These are phyloP conservation scores for Episyrphus balteatus DNA, from an alignment of 1,140 invertebrate species.

Conservation along the genomic window DNA sequence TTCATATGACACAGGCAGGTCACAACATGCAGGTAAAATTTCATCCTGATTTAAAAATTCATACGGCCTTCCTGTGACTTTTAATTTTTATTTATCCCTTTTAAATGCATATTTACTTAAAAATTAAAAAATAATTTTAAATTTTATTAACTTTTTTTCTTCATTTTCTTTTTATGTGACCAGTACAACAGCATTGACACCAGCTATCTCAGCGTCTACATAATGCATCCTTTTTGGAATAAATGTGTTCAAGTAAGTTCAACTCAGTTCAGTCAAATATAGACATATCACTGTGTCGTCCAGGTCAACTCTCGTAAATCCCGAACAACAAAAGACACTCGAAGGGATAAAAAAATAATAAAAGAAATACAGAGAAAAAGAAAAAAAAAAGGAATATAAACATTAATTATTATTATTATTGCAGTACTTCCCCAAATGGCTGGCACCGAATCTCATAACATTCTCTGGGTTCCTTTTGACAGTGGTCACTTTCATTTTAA, in stretches of 20 bases:
- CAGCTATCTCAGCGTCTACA: constrained; percentile 84
- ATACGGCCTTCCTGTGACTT: background rate
- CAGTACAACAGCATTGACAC: constrained; percentile 92
- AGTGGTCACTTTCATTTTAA: constrained; percentile 75
- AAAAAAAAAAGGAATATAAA: background rate
- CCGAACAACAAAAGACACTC: constrained; percentile 1
- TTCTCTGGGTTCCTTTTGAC: constrained; percentile 92
- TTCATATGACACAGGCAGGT: no score
- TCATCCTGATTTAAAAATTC: no score
- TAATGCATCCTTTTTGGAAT: constrained; percentile 98
- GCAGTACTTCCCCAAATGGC: constrained; percentile 79
- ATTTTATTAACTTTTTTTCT: constrained; percentile 3
- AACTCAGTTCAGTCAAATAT: background rate
- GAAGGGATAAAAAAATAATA: background rate
- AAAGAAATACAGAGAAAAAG: background rate
- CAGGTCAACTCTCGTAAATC: no score
- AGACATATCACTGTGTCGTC: background rate
- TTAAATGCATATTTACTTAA: background rate
- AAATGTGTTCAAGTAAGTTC: constrained; percentile 72
- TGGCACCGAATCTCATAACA: constrained; percentile 95
- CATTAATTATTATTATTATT: constrained; percentile 29
- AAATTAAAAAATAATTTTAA: background rate
- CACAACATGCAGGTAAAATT: no score
- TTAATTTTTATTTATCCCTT: background rate
- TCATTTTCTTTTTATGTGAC: constrained; percentile 42